These are phyloP conservation scores for Marisa cornuarietis DNA, from an alignment of 1,140 invertebrate genomes.

Conservation along the genomic window DNA sequence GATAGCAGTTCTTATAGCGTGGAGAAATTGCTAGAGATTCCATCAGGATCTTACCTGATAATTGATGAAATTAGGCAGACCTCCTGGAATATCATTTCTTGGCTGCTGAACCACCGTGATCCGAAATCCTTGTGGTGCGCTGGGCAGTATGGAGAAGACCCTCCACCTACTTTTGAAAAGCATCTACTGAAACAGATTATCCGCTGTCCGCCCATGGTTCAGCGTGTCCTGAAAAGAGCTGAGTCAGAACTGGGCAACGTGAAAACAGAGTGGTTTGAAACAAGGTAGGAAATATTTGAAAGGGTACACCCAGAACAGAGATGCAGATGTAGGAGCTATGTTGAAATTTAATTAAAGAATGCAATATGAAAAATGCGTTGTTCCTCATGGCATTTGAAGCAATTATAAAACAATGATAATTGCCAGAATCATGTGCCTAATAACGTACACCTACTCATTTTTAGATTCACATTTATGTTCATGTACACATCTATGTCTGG, in stretches of 20 bases:
- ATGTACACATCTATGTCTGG: no score
- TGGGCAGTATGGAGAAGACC: constrained; percentile 20
- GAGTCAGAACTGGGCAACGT: constrained; percentile 6
- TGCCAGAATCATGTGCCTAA: no score
- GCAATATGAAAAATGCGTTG: no score
- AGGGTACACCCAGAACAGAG: neutral
- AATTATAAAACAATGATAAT: no score
- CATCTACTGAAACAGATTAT: constrained; percentile 22
- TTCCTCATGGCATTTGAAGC: no score
- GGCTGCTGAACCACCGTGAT: neutral
- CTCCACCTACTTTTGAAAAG: constrained; percentile 7
- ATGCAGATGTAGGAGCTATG: no score
- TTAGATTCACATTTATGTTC: no score
- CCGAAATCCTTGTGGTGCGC: constrained; percentile 27
- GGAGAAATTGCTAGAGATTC: constrained; percentile 8
- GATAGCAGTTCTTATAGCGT: neutral
- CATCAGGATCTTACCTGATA: constrained; percentile 2
- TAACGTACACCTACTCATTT: no score
- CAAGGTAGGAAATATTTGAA: neutral
- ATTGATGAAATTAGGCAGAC: constrained; percentile 1
- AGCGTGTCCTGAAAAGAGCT: constrained; percentile 23
- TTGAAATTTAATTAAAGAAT: no score
- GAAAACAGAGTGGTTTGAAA: neutral
- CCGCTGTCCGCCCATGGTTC: constrained; percentile 30
- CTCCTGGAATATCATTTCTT: neutral